phyloP scores from a whole-genome alignment of 2,797 vertebrate species.

The Argentina silus region DNA sequence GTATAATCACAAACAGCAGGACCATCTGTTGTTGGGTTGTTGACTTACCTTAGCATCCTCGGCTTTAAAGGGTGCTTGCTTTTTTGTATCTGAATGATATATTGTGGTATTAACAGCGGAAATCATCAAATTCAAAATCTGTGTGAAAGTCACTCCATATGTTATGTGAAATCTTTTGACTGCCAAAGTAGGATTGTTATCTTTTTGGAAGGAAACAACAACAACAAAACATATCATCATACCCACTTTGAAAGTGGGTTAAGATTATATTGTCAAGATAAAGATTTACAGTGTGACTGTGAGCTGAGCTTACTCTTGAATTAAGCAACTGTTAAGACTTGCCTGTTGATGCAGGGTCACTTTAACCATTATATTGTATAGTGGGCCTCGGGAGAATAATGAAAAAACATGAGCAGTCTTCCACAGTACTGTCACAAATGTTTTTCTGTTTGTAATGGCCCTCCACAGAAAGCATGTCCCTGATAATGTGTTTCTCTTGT shows the following conservation, averaged over 20 bases:
- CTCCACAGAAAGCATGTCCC: constrained; percentile 55
- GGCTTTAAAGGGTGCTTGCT: constrained; percentile 76
- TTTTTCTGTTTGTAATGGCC: constrained; percentile 55
- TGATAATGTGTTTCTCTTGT: constrained; percentile 74
- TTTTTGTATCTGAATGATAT: constrained; percentile 78
- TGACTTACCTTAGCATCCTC: constrained; percentile 77
- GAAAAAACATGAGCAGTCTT: constrained; percentile 53
- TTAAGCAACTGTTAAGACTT: constrained; percentile 50
- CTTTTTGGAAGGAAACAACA: constrained; percentile 21
- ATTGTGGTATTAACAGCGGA: constrained; percentile 75
- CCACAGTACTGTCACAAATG: constrained; percentile 44
- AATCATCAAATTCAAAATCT: constrained; percentile 76
- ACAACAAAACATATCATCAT: constrained; percentile 25
- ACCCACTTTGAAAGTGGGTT: constrained; percentile 17
- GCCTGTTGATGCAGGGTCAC: constrained; percentile 39
- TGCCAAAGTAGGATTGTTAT: constrained; percentile 67
- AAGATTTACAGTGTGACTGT: constrained; percentile 58
- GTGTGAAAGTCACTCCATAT: constrained; percentile 70
- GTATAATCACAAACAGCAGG: constrained; percentile 81
- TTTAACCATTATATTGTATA: constrained; percentile 51
- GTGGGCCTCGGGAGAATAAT: constrained; percentile 31
- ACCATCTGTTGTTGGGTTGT: constrained; percentile 84
- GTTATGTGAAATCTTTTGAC: constrained; percentile 70
- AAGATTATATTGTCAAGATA: constrained; percentile 60
- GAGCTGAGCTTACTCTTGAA: constrained; percentile 53